A percentile compares a stretch with the other conserved stretches of the same genome.
Conservation (phyloP, 1,140 invertebrate species). For the Delia radicum region DNA sequence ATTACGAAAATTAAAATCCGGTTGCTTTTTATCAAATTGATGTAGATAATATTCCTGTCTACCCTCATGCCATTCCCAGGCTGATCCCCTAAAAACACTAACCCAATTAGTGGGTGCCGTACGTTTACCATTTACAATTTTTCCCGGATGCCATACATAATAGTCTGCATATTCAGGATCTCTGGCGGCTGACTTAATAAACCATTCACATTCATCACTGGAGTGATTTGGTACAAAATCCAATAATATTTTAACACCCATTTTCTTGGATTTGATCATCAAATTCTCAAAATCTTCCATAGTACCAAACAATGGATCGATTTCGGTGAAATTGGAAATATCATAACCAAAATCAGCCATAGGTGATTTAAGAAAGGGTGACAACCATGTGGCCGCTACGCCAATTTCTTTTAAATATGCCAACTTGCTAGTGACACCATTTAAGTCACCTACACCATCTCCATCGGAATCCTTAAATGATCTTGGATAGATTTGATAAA, state of each 20-base stretch:
- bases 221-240: conserved; percentile 70
- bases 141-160: conserved; percentile 69
- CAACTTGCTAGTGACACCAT: conserved; percentile 59
- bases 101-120: conserved; percentile 69
- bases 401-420: conserved; percentile 60
- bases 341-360: conserved; percentile 71
- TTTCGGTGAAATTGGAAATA: conserved; percentile 68
- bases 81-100: conserved; percentile 61
- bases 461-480: conserved; percentile 71
- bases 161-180: conserved; percentile 66
- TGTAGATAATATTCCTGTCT: conserved; percentile 69
- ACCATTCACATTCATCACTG: conserved; percentile 70
- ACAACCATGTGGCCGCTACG: conserved; percentile 68
- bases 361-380: conserved; percentile 69
- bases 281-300: conserved; percentile 71
- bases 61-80: conserved; percentile 65
- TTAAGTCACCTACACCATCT: conserved; percentile 67
- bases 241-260: conserved; percentile 49
- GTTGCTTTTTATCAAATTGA: conserved; percentile 64
- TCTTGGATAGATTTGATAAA: conserved; percentile 72
- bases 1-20: conserved; percentile 73
- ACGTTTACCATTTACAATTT: conserved; percentile 37
- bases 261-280: conserved; percentile 60
- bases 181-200: conserved; percentile 62
- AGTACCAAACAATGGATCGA: conserved; percentile 71